phyloP scores from a whole-genome alignment of 64 coral and sea anemone genomes.

The Pocillopora verrucosa region DNA sequence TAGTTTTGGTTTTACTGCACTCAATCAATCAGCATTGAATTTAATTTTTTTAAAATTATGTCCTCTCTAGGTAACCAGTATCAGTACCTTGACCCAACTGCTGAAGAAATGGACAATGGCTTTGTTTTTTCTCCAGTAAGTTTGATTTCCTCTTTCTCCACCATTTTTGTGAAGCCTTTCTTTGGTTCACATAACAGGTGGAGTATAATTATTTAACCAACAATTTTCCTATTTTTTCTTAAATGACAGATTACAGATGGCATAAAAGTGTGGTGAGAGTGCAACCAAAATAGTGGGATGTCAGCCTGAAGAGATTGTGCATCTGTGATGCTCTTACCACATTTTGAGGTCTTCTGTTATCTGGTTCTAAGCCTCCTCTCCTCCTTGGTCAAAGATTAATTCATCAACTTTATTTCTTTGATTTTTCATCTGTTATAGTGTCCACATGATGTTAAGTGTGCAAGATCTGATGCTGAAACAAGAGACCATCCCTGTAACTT shows the following conservation, averaged over 20 bases:
- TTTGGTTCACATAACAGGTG: too few species aligned
- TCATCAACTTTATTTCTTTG: background rate
- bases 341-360: background rate
- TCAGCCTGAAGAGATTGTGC: too few species aligned
- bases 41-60: background rate
- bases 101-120: constrained; percentile 34
- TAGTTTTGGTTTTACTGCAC: too few species aligned
- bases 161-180: background rate
- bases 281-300: too few species aligned
- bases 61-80: background rate
- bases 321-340: too few species aligned
- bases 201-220: too few species aligned
- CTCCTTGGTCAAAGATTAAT: background rate
- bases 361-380: background rate
- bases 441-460: constrained; percentile 62
- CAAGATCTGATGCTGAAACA: constrained; percentile 50
- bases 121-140: constrained; percentile 78
- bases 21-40: background rate
- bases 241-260: background rate
- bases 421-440: constrained; percentile 42
- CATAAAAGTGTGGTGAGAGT: background rate
- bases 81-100: background rate
- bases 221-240: too few species aligned
- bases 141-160: background rate
- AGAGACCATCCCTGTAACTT: constrained; percentile 84